phyloP scores from a whole-genome alignment of 2,797 vertebrate species.

The Eurystomus glaucurus region DNA sequence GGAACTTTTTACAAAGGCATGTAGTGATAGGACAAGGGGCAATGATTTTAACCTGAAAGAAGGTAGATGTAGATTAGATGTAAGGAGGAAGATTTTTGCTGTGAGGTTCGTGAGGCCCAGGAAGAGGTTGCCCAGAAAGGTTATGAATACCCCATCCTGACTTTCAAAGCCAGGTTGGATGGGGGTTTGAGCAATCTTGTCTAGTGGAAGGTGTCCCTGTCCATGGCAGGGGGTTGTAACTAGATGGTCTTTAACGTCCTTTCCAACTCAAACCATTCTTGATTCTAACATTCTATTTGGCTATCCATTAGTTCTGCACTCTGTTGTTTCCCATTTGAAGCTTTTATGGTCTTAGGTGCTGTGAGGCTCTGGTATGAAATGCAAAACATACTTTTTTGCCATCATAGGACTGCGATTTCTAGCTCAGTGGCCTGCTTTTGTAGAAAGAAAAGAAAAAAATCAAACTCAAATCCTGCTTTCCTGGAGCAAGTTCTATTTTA shows the following conservation, averaged over 20 bases:
- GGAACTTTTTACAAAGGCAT: background rate
- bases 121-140: background rate
- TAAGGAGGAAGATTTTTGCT: background rate
- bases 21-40: background rate
- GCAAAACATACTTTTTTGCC: background rate
- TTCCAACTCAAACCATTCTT: too few relatives aligned
- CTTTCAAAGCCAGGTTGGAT: too few relatives aligned
- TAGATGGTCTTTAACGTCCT: too few relatives aligned
- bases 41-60: background rate
- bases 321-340: background rate
- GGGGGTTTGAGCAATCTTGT: background rate
- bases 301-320: background rate
- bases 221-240: background rate
- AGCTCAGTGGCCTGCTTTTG: background rate
- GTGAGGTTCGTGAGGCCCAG: background rate
- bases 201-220: background rate
- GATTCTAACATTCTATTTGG: background rate
- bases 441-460: accelerated
- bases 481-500: background rate
- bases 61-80: background rate
- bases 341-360: background rate
- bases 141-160: background rate
- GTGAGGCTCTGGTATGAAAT: background rate
- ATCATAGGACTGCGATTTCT: background rate
- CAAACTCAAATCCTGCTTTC: background rate